Evolutionary conservation across 2,797 vertebrate genomes (phyloP).

Genomic region (Allobates femoralis): DNA sequence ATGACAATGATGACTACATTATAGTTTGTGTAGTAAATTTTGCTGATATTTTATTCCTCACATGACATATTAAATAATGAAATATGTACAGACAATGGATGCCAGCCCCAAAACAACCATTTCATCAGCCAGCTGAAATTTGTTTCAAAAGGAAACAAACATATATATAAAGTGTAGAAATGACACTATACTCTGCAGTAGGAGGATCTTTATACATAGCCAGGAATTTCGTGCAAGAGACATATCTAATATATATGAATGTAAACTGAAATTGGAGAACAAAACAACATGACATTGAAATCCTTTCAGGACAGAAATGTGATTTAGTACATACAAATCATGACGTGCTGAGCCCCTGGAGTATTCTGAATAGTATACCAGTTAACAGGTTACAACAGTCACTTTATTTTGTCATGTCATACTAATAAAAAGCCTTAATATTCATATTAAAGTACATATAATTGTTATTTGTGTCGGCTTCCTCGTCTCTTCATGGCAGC

Average conservation of each 20-base stretch:
- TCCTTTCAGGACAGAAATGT: conserved; percentile 75
- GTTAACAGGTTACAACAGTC: conserved; percentile 77
- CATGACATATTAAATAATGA: conserved; percentile 76
- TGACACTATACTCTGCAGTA: conserved; percentile 40
- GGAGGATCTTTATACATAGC: conserved; percentile 69
- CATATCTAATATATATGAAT: conserved; percentile 78
- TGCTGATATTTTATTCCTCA: conserved; percentile 75
- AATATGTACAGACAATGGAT: conserved; percentile 79
- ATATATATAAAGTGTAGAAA: conserved; percentile 73
- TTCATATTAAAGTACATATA: neutral
- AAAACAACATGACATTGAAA: conserved; percentile 72
- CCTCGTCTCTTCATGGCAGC: conserved; percentile 98
- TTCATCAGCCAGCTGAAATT: conserved; percentile 83
- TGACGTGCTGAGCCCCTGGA: conserved; percentile 76
- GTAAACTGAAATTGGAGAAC: conserved; percentile 77
- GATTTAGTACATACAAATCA: conserved; percentile 77
- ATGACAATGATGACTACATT: conserved; percentile 80
- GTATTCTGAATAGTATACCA: conserved; percentile 75
- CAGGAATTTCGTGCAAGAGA: conserved; percentile 81
- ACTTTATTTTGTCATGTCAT: conserved; percentile 70
- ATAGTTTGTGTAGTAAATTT: conserved; percentile 81
- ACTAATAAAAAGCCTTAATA: conserved; percentile 42
- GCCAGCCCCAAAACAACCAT: conserved; percentile 78
- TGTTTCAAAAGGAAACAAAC: conserved; percentile 82
- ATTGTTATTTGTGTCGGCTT: conserved; percentile 92